Evolutionary conservation across 2,888 invertebrate species (phyloP), one percentile per base, ranked within the genome.

Genomic region (Drosophila eohydei): DNA sequence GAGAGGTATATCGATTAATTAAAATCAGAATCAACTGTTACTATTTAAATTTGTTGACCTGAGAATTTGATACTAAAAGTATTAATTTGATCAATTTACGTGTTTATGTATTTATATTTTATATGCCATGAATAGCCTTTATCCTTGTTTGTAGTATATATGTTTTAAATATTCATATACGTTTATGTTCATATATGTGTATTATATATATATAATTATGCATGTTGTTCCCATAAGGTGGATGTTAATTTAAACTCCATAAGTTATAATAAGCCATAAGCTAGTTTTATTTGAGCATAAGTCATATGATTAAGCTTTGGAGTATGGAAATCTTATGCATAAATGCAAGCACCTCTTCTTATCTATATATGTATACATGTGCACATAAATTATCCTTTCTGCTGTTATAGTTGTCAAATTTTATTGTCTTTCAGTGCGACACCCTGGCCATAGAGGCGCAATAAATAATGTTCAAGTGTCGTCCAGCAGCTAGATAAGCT

Each of bases 401-500:
- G 57, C 56, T 61, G 59, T 52, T 52, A 59, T 46, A 78, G 64
- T 44, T 71, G 67, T 74, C 74, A 74, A 78, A 71, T 61, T 71
- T 78, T 78, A 78, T 78, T 78, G 78, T 78, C 74, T 74, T 74
- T 67, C 43, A 58, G 55, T 78, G 61, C 78, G 74, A 67, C 64
- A 74, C 71, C 71, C 74, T 43, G 71, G 67, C 62, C 78, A 78
- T 43, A 61, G 74, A 64, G 78, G 50, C 50, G 74, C 78, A 57
- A 78, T 78, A 78, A 78, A 78, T 78, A 78, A 71, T 64, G 78
- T 67, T 66, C 46, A 50, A 78, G 71, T 74, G 71, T 67, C 52
- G 56, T 48, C 32, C 54, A 52, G 50, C 40, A 58, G 21, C 58
- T 59, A 71, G 78, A 78, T 78, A 78, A 78, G 71, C 74, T 64